Evolutionary conservation across 2,113 vertebrate species (phyloP).

Genomic region (Lepus europaeus): DNA sequence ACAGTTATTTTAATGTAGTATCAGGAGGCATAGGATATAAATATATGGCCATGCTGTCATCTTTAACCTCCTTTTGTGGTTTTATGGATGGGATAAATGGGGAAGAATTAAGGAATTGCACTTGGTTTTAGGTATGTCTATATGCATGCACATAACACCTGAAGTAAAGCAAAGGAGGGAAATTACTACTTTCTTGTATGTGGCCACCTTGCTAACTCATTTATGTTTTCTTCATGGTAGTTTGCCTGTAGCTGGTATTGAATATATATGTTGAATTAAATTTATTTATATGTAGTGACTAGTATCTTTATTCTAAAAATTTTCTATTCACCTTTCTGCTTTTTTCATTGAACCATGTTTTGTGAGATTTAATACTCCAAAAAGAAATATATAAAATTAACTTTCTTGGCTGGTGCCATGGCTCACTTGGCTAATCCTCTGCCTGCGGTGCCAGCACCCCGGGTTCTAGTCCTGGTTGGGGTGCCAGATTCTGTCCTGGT

Average conservation of each 20-base stretch:
- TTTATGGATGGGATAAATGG: not conserved
- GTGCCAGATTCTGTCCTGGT: too few relatives aligned
- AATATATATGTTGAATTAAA: not conserved
- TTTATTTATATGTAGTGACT: slow-evolving; percentile 9
- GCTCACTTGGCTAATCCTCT: too few relatives aligned
- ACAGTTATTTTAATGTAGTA: not conserved
- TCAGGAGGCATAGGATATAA: not conserved
- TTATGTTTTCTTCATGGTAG: not conserved
- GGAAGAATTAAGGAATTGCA: not conserved
- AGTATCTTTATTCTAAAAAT: not conserved
- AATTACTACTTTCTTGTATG: not conserved
- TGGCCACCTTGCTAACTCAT: not conserved
- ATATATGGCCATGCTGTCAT: not conserved
- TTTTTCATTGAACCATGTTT: not conserved
- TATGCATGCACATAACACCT: not conserved
- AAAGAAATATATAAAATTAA: not conserved
- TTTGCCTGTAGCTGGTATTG: slow-evolving; percentile 13
- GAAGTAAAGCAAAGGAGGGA: slow-evolving; percentile 1
- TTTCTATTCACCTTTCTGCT: not conserved
- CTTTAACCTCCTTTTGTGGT: not conserved
- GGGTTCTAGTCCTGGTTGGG: too few relatives aligned
- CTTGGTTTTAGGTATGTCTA: not conserved
- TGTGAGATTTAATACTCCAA: slow-evolving; percentile 33
- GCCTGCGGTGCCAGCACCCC: too few relatives aligned
- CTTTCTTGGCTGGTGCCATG: too few relatives aligned